phyloP scores from a whole-genome alignment of 2,888 invertebrate species.

The Sarcophaga variegata region DNA sequence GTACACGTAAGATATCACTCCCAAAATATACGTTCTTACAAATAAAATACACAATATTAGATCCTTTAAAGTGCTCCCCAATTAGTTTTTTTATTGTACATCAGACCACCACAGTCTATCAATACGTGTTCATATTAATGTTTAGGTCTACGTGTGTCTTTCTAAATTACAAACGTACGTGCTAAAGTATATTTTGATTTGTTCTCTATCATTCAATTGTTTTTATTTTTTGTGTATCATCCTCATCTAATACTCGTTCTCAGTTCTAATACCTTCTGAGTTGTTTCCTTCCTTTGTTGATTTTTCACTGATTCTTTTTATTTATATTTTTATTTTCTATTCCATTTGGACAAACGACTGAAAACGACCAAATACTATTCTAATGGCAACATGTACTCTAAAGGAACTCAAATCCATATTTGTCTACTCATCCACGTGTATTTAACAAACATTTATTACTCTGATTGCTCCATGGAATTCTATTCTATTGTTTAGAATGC shows the following conservation, averaged over 20 bases:
- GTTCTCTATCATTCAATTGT: conserved; percentile 31
- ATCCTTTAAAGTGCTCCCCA: neutral
- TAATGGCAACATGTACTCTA: conserved; percentile 21
- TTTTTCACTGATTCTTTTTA: conserved; percentile 54
- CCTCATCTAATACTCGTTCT: conserved; percentile 39
- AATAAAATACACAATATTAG: neutral
- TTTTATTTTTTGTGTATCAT: conserved; percentile 50
- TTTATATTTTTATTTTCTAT: conserved; percentile 21
- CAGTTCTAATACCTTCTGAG: neutral
- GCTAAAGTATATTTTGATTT: conserved; percentile 65
- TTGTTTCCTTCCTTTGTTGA: conserved; percentile 46
- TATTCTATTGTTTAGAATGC: conserved; percentile 53
- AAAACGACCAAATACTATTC: conserved; percentile 27
- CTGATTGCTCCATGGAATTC: conserved; percentile 60
- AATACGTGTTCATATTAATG: neutral
- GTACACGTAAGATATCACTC: too few relatives aligned
- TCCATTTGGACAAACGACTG: conserved; percentile 39
- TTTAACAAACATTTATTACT: conserved; percentile 77
- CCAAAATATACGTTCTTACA: too few relatives aligned
- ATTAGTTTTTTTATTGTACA: neutral
- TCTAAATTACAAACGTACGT: conserved; percentile 56
- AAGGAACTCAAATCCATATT: conserved; percentile 74
- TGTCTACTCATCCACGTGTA: conserved; percentile 80
- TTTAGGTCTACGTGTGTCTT: neutral
- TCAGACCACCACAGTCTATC: neutral